These are phyloP conservation scores for Burhinus oedicnemus DNA, from an alignment of 2,113 vertebrate genomes.

Conservation along the genomic window DNA sequence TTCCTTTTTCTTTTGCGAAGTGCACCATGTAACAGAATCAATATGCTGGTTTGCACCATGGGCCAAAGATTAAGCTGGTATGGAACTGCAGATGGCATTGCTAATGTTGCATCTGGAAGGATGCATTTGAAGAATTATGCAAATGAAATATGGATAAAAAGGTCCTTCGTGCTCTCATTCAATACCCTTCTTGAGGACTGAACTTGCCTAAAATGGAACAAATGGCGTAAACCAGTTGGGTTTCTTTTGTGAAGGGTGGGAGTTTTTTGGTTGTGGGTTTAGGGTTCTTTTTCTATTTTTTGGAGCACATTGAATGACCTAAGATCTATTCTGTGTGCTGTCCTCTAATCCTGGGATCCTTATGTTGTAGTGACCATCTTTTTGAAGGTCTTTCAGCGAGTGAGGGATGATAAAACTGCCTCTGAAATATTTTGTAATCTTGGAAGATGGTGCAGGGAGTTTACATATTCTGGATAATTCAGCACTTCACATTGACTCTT, in stretches of 20 bases:
- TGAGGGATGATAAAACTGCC: background rate
- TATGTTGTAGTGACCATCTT: background rate
- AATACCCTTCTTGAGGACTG: background rate
- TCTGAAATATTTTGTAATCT: background rate
- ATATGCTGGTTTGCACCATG: accelerated
- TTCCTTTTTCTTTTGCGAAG: background rate
- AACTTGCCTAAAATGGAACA: background rate
- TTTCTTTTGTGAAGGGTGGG: background rate
- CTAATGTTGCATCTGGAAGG: background rate
- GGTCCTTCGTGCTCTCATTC: background rate
- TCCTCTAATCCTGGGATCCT: background rate
- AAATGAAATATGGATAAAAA: background rate
- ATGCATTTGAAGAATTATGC: background rate
- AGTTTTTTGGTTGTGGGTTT: background rate
- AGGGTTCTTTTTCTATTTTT: background rate
- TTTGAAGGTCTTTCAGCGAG: background rate
- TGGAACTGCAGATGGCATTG: background rate
- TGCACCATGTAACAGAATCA: background rate
- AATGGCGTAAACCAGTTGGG: background rate
- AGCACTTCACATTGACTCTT: background rate
- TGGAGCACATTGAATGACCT: background rate
- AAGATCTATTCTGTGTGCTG: background rate
- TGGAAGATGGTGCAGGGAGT: background rate
- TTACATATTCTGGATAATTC: background rate
- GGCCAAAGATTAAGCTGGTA: background rate